These are phyloP conservation scores for Ciconia stormi DNA, from an alignment of 2,113 vertebrate species.

Conservation along the genomic window DNA sequence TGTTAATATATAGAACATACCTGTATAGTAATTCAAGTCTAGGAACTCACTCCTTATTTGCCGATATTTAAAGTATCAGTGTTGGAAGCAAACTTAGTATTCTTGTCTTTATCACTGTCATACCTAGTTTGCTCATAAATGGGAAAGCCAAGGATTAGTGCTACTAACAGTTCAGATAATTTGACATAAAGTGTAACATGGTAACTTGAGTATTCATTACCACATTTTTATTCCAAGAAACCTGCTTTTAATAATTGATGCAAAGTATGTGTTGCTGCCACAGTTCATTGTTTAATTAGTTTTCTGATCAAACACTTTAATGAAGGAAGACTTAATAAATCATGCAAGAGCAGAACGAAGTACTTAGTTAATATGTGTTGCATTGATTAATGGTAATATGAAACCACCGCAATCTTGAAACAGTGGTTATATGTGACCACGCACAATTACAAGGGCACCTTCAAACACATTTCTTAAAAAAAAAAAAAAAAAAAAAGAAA, in stretches of 20 bases:
- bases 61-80: slow-evolving; percentile 1
- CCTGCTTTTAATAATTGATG: slow-evolving; percentile 72
- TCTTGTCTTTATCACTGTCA: background rate
- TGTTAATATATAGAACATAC: background rate
- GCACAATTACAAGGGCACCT: slow-evolving; percentile 61
- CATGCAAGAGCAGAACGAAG: slow-evolving; percentile 61
- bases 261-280: slow-evolving; percentile 53
- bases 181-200: slow-evolving; percentile 27
- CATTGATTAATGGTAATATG: slow-evolving; percentile 67
- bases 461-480: background rate
- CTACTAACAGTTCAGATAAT: slow-evolving; percentile 41
- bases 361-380: slow-evolving; percentile 74
- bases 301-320: slow-evolving; percentile 80
- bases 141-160: slow-evolving; percentile 38
- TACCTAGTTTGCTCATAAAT: background rate
- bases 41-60: background rate
- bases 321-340: slow-evolving; percentile 72
- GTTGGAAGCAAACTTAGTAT: slow-evolving; percentile 2
- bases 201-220: slow-evolving; percentile 52
- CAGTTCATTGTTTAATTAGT: slow-evolving; percentile 77
- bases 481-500: background rate
- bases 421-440: background rate
- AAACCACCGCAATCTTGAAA: slow-evolving; percentile 30
- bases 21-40: background rate
- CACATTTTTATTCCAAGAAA: slow-evolving; percentile 60